Evolutionary conservation across 2,888 invertebrate genomes (phyloP).

Genomic region (Rhaphigaster nebulosa): DNA sequence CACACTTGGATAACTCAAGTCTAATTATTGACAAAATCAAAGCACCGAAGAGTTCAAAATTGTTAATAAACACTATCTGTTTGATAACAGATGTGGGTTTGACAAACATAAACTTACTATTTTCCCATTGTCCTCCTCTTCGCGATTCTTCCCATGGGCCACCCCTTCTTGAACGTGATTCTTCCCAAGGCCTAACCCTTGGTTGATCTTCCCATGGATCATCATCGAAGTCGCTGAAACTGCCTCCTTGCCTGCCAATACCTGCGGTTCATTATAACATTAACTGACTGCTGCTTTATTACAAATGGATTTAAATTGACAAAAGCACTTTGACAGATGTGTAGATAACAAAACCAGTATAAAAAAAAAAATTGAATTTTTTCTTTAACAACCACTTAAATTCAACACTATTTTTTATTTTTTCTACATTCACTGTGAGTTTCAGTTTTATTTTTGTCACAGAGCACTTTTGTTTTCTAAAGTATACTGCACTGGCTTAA

Average conservation of each 20-base stretch:
- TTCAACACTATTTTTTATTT: no score
- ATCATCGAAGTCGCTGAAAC: slow-evolving; percentile 67
- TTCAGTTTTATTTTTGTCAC: no score
- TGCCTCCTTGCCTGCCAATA: slow-evolving; percentile 61
- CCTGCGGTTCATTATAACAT: slow-evolving; percentile 65
- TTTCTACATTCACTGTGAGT: no score
- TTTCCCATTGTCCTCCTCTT: slow-evolving; percentile 47
- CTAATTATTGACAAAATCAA: no score
- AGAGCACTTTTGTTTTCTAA: no score
- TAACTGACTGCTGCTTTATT: background rate
- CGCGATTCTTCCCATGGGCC: slow-evolving; percentile 55
- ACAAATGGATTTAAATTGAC: background rate
- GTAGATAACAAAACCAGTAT: background rate
- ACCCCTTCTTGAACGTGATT: slow-evolving; percentile 45
- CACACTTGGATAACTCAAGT: no score
- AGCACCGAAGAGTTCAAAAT: no score
- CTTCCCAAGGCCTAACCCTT: slow-evolving; percentile 60
- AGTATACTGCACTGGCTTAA: no score
- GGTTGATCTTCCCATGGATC: slow-evolving; percentile 67
- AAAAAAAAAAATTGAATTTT: no score
- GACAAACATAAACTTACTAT: background rate
- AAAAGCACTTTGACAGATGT: background rate
- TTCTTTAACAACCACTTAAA: no score
- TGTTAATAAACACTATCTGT: background rate
- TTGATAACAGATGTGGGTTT: background rate